Evolutionary conservation across 2,797 vertebrate genomes (phyloP), one percentile per base, ranked within the genome.

Genomic region (Oceanodroma leucorhoa): DNA sequence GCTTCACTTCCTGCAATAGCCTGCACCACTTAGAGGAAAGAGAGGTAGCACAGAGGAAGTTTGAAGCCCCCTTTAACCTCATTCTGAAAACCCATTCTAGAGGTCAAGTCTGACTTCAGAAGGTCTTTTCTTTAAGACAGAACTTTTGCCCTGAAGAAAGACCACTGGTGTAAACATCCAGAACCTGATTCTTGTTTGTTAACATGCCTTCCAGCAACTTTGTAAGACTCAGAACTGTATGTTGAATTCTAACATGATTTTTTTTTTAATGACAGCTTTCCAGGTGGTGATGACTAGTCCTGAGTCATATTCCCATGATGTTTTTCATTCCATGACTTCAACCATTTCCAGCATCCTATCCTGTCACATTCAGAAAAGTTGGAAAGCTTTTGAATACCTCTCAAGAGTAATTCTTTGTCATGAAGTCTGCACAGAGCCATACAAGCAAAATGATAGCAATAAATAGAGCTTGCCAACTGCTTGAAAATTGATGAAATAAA

Each of bases 291-390:
- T 94, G 93, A 90, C 77, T 95, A 87, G 73, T 79, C 80, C 85
- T 94, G 94, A 97, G 87, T 95, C 95, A 97, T 90, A 94, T 80
- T 89, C 93, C 83, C 85, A 92, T 83, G 87, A 77, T 93, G 24
- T 95, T 87, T 96, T 84, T 87, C 46, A 79, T 82, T 89, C 85
- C 88, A 89, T 91, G 48, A 67, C 51, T 96, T 97, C 91, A 94
- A 80, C 64, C 36, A 85, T 89, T 93, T 90, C 80, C 90, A 94
- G 27, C 24, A 84, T 80, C 64, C 78, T 92, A 87, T 82, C 40
- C 55, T 93, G 75, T 77, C 91, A 94, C 30, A 90, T 89, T 89
- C 80, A 94, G 83, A 90, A 87, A 88, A 76, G 27, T 34, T 91
- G 81, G 94, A 94, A 90, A 76, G 60, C 34, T 87, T 84, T 79